Evolutionary conservation across 2,113 vertebrate genomes (phyloP).

Genomic region (Rhineura floridana): DNA sequence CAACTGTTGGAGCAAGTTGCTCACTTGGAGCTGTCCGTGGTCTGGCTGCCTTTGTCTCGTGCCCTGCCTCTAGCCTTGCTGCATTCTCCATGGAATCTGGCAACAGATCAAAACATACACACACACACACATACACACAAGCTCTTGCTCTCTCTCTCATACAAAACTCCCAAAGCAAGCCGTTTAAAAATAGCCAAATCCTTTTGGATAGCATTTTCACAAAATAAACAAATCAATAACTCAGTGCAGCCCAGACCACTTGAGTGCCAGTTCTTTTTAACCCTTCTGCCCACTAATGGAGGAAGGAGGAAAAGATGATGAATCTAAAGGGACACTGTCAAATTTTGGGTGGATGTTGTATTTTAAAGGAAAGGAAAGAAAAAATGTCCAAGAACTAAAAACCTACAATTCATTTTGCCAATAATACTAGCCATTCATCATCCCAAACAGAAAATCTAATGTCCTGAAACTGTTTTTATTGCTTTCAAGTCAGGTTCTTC

Average conservation of each 20-base stretch:
- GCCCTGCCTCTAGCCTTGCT: too few relatives aligned
- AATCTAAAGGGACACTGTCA: background rate
- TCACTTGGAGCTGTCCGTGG: too few relatives aligned
- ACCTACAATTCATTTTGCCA: background rate
- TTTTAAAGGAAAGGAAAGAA: too few relatives aligned
- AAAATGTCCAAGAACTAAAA: constrained; percentile 9
- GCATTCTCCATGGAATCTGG: too few relatives aligned
- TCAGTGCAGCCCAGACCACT: constrained; percentile 33
- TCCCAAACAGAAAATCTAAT: constrained; percentile 11
- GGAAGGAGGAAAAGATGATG: background rate
- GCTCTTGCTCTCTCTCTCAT: background rate
- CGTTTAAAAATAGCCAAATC: constrained; percentile 26
- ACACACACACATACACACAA: background rate
- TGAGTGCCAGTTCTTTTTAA: constrained; percentile 7
- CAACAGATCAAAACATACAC: background rate
- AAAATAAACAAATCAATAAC: constrained; percentile 48
- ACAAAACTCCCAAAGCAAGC: background rate
- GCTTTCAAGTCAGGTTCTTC: background rate
- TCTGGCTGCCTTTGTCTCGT: too few relatives aligned
- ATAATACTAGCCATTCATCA: constrained; percentile 27
- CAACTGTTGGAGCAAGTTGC: too few relatives aligned
- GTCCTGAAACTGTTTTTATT: constrained; percentile 10
- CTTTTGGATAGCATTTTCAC: constrained; percentile 23
- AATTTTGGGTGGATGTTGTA: background rate
- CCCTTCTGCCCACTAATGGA: constrained; percentile 28